These are phyloP conservation scores for Drosophila fungiperda DNA, from an alignment of 2,888 invertebrate species.

Conservation along the genomic window DNA sequence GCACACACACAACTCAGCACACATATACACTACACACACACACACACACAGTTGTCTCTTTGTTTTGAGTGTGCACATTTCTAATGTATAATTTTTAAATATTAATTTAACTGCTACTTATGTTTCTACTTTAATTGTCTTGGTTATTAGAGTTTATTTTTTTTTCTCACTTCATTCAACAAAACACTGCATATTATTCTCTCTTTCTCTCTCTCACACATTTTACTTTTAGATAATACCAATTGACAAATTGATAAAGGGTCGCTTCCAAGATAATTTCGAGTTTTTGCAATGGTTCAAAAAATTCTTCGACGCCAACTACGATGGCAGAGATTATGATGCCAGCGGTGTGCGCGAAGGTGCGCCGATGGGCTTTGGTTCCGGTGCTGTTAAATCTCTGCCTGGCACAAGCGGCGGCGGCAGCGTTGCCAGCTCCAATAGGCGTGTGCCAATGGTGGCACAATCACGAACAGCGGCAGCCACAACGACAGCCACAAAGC, in stretches of 20 bases:
- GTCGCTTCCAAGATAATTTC: slow-evolving; percentile 99
- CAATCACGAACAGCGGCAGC: slow-evolving; percentile 64
- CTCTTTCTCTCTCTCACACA: slow-evolving; percentile 52
- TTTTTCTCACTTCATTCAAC: slow-evolving; percentile 31
- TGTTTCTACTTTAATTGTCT: slow-evolving; percentile 12
- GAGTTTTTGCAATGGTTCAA: slow-evolving; percentile 99
- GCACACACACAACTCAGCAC: slow-evolving; percentile 3
- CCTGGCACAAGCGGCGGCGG: slow-evolving; percentile 78
- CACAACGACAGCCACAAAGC: slow-evolving; percentile 80
- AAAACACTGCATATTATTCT: slow-evolving; percentile 66
- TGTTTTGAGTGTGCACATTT: slow-evolving; percentile 44
- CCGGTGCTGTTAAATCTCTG: slow-evolving; percentile 82
- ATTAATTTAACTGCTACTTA: slow-evolving; percentile 4
- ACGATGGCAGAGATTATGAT: slow-evolving; percentile 97
- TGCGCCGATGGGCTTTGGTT: slow-evolving; percentile 92
- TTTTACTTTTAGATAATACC: slow-evolving; percentile 85
- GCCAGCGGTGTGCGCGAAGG: slow-evolving; percentile 94
- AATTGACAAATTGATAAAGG: slow-evolving; percentile 93
- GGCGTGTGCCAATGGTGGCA: slow-evolving; percentile 76
- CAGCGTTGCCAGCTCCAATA: slow-evolving; percentile 73
- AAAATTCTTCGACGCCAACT: slow-evolving; percentile 99
- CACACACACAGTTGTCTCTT: slow-evolving; percentile 22
- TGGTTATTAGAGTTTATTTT: slow-evolving; percentile 39
- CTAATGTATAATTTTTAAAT: slow-evolving; percentile 5
- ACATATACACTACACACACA: slow-evolving; percentile 6